Conservation (phyloP, 2,888 invertebrate species). For the Leptodirus hochenwartii region DNA sequence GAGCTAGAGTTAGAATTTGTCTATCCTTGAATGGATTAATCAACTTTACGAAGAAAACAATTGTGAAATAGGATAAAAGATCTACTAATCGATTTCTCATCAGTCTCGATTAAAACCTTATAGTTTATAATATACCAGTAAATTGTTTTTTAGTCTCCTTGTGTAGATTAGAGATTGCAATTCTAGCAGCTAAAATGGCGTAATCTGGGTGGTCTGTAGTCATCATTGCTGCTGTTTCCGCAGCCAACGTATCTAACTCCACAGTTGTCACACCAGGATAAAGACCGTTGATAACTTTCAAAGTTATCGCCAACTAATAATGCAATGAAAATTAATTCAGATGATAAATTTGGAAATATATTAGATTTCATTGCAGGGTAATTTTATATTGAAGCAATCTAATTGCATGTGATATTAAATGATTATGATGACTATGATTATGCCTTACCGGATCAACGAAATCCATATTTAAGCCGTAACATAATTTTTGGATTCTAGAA, state of each 20-base stretch:
- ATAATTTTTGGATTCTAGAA: conserved; percentile 83
- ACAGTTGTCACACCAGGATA: conserved; percentile 94
- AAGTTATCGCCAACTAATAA: conserved; percentile 63
- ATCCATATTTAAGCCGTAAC: conserved; percentile 90
- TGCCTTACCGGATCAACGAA: conserved; percentile 92
- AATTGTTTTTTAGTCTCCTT: conserved; percentile 95
- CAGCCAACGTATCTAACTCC: conserved; percentile 93
- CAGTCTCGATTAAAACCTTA: too few species aligned
- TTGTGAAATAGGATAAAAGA: too few species aligned
- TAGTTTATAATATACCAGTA: conserved; percentile 56
- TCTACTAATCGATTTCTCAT: too few species aligned
- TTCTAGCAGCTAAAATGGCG: conserved; percentile 71
- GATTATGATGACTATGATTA: not conserved
- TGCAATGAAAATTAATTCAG: conserved; percentile 8
- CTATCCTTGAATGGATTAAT: too few species aligned
- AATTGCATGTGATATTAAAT: not conserved
- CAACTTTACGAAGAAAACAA: too few species aligned
- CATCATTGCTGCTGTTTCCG: conserved; percentile 97
- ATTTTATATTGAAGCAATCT: not conserved
- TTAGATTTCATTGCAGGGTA: not conserved
- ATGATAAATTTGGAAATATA: conserved; percentile 3
- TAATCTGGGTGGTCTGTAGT: conserved; percentile 97
- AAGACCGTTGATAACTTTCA: conserved; percentile 86
- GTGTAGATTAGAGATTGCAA: conserved; percentile 93
- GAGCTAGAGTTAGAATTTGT: too few species aligned